Evolutionary conservation across 2,888 invertebrate species (phyloP).

Genomic region (Coleophora flavipennella): DNA sequence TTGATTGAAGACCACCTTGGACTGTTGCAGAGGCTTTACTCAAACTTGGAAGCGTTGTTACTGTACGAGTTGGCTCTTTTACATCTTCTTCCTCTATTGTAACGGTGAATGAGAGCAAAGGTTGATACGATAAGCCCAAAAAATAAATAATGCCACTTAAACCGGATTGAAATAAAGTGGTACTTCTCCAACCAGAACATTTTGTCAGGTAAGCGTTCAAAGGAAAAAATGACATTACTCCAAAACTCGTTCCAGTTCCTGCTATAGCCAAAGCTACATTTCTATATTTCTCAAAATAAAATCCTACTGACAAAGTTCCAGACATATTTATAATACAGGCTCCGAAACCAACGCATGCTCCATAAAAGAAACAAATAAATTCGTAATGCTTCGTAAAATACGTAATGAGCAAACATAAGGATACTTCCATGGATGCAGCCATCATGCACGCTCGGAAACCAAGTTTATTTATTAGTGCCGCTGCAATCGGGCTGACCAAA

Average conservation of each 20-base stretch:
- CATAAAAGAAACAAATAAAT: not conserved
- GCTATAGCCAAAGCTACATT: slow-evolving; percentile 46
- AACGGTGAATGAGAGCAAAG: slow-evolving; percentile 48
- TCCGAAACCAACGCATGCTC: slow-evolving; percentile 38
- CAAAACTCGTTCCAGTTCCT: slow-evolving; percentile 46
- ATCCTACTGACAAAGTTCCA: slow-evolving; percentile 47
- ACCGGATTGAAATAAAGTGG: slow-evolving; percentile 47
- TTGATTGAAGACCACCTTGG: slow-evolving; percentile 23
- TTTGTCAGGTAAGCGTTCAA: slow-evolving; percentile 38
- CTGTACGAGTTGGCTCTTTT: not conserved
- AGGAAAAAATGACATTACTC: slow-evolving; percentile 47
- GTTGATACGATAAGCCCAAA: slow-evolving; percentile 46
- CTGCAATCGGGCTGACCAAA: slow-evolving; percentile 41
- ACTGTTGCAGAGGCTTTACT: slow-evolving; percentile 12
- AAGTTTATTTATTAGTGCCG: slow-evolving; percentile 57
- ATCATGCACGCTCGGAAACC: slow-evolving; percentile 53
- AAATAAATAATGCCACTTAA: slow-evolving; percentile 45
- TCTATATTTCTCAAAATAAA: slow-evolving; percentile 56
- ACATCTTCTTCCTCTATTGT: slow-evolving; percentile 31
- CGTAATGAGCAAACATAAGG: slow-evolving; percentile 36
- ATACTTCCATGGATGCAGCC: slow-evolving; percentile 44
- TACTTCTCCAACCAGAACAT: slow-evolving; percentile 48
- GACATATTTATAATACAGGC: slow-evolving; percentile 48
- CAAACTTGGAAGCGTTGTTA: slow-evolving; percentile 11
- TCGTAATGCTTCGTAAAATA: slow-evolving; percentile 29